phyloP scores from a whole-genome alignment of 2,888 invertebrate species.

The Eristalis arbustorum region DNA sequence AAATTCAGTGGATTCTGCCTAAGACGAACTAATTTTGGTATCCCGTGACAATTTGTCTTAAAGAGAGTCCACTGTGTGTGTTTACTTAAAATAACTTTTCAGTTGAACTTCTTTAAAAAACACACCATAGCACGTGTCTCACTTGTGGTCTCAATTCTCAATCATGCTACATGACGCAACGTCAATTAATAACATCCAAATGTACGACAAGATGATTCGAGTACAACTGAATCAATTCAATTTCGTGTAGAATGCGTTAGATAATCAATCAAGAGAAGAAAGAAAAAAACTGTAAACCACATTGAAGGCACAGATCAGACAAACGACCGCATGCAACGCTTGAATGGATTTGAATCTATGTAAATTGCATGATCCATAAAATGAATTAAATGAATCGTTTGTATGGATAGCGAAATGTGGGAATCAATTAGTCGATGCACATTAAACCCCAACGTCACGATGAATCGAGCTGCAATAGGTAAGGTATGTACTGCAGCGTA shows the following conservation, averaged over 20 bases:
- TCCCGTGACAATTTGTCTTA: too few species aligned
- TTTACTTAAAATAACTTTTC: background rate
- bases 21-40: too few species aligned
- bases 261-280: background rate
- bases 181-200: background rate
- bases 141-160: background rate
- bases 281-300: background rate
- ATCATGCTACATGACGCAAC: background rate
- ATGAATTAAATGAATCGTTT: background rate
- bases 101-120: too few species aligned
- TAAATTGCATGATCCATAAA: background rate
- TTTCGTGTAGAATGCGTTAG: background rate
- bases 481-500: background rate
- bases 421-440: background rate
- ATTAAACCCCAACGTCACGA: background rate
- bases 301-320: background rate
- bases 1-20: too few species aligned
- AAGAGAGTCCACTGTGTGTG: too few species aligned
- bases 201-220: background rate
- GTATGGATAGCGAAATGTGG: background rate
- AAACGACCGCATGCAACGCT: background rate
- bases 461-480: background rate
- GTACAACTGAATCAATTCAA: background rate
- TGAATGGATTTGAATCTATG: background rate
- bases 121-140: too few species aligned